Percentiles rank a stretch among this genome's conserved stretches.
Conservation (phyloP, 1,140 invertebrate species). For the Contarinia nasturtii region DNA sequence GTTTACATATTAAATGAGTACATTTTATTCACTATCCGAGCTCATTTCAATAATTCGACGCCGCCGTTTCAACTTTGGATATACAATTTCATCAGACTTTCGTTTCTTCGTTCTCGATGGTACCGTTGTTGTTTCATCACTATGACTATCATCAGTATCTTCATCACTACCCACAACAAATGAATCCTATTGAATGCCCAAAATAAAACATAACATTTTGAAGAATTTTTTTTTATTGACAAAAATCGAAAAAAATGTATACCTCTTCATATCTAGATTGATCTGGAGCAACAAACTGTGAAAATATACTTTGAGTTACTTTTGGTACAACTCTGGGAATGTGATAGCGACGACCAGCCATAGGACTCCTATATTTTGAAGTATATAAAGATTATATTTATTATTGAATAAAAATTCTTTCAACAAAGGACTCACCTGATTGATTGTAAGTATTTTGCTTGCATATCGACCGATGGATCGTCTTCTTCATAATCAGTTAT, state of each 20-base stretch:
- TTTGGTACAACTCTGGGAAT: slow-evolving; percentile 14
- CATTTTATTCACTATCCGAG: no score
- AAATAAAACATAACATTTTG: no score
- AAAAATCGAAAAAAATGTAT: not conserved
- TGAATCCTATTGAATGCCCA: not conserved
- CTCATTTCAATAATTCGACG: no score
- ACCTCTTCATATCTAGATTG: not conserved
- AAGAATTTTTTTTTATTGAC: not conserved
- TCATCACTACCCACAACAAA: not conserved
- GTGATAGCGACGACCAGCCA: slow-evolving; percentile 13
- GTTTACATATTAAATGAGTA: no score
- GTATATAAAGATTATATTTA: not conserved
- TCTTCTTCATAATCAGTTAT: slow-evolving; percentile 24
- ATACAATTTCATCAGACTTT: no score
- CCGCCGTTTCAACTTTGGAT: no score
- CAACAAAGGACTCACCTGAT: slow-evolving; percentile 30
- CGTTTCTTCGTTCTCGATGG: no score
- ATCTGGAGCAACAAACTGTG: slow-evolving; percentile 7
- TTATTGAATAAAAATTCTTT: no score
- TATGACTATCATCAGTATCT: not conserved
- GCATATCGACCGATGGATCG: slow-evolving; percentile 26
- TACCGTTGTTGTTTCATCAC: no score
- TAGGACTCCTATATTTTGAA: slow-evolving; percentile 15
- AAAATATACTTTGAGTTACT: slow-evolving; percentile 15
- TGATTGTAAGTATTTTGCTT: slow-evolving; percentile 35